Evolutionary conservation across 2,888 invertebrate genomes (phyloP).

Genomic region (Leucania comma): DNA sequence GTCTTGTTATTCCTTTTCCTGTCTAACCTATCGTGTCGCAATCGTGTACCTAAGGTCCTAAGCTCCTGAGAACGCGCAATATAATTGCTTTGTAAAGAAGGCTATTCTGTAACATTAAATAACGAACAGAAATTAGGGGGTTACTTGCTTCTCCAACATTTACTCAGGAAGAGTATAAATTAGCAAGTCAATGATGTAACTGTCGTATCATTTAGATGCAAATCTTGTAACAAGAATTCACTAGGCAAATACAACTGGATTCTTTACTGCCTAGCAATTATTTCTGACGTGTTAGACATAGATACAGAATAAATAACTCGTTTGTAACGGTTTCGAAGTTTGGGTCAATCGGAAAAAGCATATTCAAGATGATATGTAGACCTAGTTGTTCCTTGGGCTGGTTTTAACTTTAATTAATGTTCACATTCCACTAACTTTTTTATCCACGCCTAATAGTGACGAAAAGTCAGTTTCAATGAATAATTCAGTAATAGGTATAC

Average conservation of each 20-base stretch:
- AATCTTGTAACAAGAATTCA: slow-evolving; percentile 36
- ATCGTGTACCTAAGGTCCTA: too few relatives aligned
- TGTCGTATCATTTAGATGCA: slow-evolving; percentile 43
- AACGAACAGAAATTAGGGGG: slow-evolving; percentile 9
- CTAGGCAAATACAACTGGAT: slow-evolving; percentile 20
- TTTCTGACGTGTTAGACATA: slow-evolving; percentile 16
- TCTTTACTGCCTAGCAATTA: slow-evolving; percentile 18
- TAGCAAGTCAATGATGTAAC: slow-evolving; percentile 42
- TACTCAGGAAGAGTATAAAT: slow-evolving; percentile 34
- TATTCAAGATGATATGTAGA: slow-evolving; percentile 31
- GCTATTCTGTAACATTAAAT: neutral
- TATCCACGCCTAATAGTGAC: slow-evolving; percentile 19
- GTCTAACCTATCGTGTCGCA: slow-evolving; percentile 4
- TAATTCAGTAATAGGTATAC: slow-evolving; percentile 38
- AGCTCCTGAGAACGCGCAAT: too few relatives aligned
- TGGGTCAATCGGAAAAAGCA: slow-evolving; percentile 39
- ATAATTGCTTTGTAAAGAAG: too few relatives aligned
- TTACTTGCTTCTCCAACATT: slow-evolving; percentile 2
- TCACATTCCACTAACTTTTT: slow-evolving; percentile 36
- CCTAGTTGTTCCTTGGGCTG: slow-evolving; percentile 43
- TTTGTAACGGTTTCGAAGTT: slow-evolving; percentile 41
- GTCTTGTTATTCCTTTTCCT: slow-evolving; percentile 74
- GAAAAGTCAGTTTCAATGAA: slow-evolving; percentile 35
- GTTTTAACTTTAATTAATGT: slow-evolving; percentile 37
- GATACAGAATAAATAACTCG: slow-evolving; percentile 33